Percentiles rank a stretch among this genome's conserved stretches.
phyloP scores from a whole-genome alignment of 92 coral and sea anemone species.

The Diadumene lineata region DNA sequence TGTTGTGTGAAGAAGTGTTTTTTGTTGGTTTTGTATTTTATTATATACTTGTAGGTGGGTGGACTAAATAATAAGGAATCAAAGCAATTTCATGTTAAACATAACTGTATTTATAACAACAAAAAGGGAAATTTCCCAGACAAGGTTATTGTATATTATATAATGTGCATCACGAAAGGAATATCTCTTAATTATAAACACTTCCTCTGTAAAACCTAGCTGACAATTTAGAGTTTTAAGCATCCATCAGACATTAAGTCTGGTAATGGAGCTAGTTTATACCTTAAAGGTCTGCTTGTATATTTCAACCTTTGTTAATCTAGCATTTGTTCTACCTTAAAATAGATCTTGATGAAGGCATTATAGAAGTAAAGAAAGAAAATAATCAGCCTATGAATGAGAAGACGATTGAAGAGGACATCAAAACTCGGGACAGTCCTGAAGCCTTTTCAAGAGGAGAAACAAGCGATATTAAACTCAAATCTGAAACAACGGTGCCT shows the following conservation, averaged over 20 bases:
- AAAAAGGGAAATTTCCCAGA: neutral
- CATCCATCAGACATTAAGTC: neutral
- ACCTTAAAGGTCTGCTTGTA: neutral
- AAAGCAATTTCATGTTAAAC: too few relatives aligned
- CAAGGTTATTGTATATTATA: neutral
- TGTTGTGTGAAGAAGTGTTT: neutral
- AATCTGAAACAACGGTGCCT: neutral
- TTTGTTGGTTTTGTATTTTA: neutral
- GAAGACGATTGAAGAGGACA: slow-evolving; percentile 9
- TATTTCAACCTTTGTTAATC: neutral
- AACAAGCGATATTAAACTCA: slow-evolving; percentile 9
- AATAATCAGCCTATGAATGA: slow-evolving; percentile 27
- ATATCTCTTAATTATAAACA: neutral
- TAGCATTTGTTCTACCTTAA: neutral
- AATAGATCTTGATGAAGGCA: slow-evolving; percentile 56
- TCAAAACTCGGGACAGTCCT: slow-evolving; percentile 28
- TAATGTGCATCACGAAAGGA: neutral
- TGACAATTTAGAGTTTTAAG: neutral
- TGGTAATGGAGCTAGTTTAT: too few relatives aligned
- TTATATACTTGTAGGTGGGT: slow-evolving; percentile 26
- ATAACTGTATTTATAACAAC: too few relatives aligned
- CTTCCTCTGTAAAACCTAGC: neutral
- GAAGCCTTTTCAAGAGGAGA: slow-evolving; percentile 2
- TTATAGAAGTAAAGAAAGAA: slow-evolving; percentile 53
- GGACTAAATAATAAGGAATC: too few relatives aligned